Base-by-base conservation (phyloP, 2,113 vertebrate genomes). In the Capra hircus region DNA sequence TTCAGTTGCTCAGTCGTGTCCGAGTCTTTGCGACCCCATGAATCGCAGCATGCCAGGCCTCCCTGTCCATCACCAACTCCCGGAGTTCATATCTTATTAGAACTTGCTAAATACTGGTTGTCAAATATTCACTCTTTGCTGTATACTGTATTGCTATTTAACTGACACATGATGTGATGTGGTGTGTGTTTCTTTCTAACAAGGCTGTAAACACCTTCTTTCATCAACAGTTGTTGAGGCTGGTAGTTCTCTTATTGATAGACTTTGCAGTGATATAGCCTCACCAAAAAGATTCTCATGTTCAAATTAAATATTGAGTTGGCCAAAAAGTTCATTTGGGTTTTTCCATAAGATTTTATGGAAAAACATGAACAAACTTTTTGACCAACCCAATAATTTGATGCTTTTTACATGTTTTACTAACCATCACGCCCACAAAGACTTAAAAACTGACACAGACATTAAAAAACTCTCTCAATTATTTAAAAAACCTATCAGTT, bases 361-460 rank as follows among this genome's bases (percentile, higher is more conserved):
- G 36, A 43, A 74, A 43, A 43, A 74, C 0, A 0, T 25, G 36
- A 43, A 74, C 36, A 43, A 43, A 43, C 21, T 74, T 25, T 74
- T 74, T 25, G 11, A 74, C 12, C 71, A 74, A 43, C 36, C 21
- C 71, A 64, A 62, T 52, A 74, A 43, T 28, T 19, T 91, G 15
- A 36, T 45, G 30, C 33, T 30, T 95, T 48, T 36, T 43, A 67
- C 2, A 33, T 67, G 59, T 92, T 77, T 71, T 71, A 71, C 19
- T 2, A 81, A 53, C 64, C 23, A 15, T 74, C 64, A 94, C 50
- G 23, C 52, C 71, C 27, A 40, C 57, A 50, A 40, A 71, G 36
- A 93, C 82, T 78, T 91, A 48, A 96, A 92, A 85, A 52, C 71
- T 40, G 27, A 89, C 40, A 88, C n/a, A 64, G 28, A 52, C 57